Evolutionary conservation across 2,888 invertebrate species (phyloP), one percentile per base, ranked within the genome.

Genomic region (Nasonovia ribisnigri): DNA sequence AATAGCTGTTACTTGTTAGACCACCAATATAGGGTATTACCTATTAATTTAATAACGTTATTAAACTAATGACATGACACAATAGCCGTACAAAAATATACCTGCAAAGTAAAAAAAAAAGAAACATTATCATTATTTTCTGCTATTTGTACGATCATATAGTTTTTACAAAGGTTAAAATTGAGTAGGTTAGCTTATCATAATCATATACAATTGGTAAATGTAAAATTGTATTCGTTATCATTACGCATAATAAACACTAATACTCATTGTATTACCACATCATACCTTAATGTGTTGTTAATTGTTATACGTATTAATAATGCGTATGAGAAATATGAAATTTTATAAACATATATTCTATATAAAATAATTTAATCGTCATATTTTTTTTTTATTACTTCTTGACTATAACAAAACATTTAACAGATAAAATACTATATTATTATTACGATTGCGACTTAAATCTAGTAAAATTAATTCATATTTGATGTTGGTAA

Each of bases 401-500:
- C 46, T 60, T 90, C 60, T 67, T 10, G 46, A n/a, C 16, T 86
- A 48, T n/a, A 29, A 46, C 36, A 51, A 36, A 26, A 51, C 36
- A 77, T 51, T 48, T 29, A 91, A 91, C 46, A 6, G 43, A 86
- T 6, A 86, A 29, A 86, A n/a, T 84, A 57, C 11, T 24, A 24
- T 84, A 29, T 42, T 60, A 60, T 60, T 89, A 29, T 88, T 60
- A 57, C 36, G 26, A 57, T 48, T 84, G 67, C 43, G 46, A 54
- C 57, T 91, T 46, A 91, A 43, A 91, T 84, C 54, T 84, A 36
- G 20, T 43, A 43, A 43, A 84, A 84, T 91, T 43, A 36, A 91
- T 91, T 91, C 84, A 43, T 84, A 84, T 57, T 46, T 57, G 57
- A 57, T 57, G 2, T 57, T 57, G 57, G 26, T 57, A 54, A n/a